A percentile compares a stretch with the other conserved stretches of the same genome.
Conservation (phyloP, 2,888 invertebrate genomes). For the Tetragonula carbonaria region DNA sequence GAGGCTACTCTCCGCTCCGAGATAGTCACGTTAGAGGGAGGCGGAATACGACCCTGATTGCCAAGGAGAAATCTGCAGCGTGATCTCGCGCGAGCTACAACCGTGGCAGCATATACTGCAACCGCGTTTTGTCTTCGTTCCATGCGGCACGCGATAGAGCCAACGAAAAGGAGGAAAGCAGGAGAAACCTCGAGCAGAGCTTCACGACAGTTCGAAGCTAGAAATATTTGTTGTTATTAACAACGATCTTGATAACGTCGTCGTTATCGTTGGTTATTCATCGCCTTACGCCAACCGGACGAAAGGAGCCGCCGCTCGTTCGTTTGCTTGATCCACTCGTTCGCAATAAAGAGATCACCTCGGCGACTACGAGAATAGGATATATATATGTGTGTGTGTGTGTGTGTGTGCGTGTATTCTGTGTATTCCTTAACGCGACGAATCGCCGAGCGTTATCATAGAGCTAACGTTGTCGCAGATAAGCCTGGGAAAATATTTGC, state of each 20-base stretch:
- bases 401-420: too few species aligned
- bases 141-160: constrained; percentile 4
- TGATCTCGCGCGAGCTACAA: constrained; percentile 64
- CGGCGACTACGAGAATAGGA: constrained; percentile 4
- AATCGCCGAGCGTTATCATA: constrained; percentile 19
- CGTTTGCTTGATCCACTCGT: background rate
- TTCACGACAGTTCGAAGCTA: background rate
- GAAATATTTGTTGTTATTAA: constrained; percentile 18
- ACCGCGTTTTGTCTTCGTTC: constrained; percentile 46
- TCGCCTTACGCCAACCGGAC: background rate
- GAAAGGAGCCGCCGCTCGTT: background rate
- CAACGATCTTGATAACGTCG: constrained; percentile 4
- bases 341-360: constrained; percentile 18
- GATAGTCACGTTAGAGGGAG: constrained; percentile 67
- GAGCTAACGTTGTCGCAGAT: constrained; percentile 32
- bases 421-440: background rate
- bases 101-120: constrained; percentile 25
- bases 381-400: background rate
- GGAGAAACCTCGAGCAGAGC: background rate
- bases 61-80: constrained; percentile 73
- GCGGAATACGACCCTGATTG: constrained; percentile 73
- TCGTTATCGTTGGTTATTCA: background rate
- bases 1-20: constrained; percentile 67
- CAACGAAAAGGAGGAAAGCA: background rate
- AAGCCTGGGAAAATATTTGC: constrained; percentile 48